Percentiles rank a stretch among this genome's conserved stretches.
phyloP scores from a whole-genome alignment of 2,888 invertebrate species.

The Andrena haemorrhoa region DNA sequence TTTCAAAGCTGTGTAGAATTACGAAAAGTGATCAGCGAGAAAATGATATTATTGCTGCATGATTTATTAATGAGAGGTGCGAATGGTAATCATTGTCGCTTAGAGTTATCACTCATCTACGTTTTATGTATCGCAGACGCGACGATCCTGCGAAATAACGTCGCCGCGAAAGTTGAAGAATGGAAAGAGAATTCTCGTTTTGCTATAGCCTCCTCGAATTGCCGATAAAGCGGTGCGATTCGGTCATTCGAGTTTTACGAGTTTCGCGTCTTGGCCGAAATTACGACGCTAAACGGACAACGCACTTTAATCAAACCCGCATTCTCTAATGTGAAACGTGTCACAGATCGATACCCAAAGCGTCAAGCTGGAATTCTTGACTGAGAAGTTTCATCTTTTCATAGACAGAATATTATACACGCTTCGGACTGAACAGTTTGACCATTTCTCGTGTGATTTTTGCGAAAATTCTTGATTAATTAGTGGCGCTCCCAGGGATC shows the following conservation, averaged over 20 bases:
- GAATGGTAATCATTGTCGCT: neutral
- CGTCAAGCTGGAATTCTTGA: neutral
- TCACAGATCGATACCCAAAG: conserved; percentile 27
- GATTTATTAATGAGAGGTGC: no score
- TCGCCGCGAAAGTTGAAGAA: conserved; percentile 1
- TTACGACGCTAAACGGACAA: conserved; percentile 48
- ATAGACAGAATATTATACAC: neutral
- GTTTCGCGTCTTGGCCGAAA: conserved; percentile 39
- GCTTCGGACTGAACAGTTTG: neutral
- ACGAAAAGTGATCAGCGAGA: no score
- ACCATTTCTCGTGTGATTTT: neutral
- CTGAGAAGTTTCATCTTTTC: neutral
- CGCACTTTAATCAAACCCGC: conserved; percentile 49
- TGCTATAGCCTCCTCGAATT: conserved; percentile 21
- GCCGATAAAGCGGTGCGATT: conserved; percentile 39
- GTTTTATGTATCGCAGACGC: neutral
- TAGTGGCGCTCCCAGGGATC: neutral
- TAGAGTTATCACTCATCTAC: neutral
- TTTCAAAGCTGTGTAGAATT: no score
- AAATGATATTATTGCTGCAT: no score
- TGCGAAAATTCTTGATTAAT: neutral
- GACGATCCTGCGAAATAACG: conserved; percentile 3
- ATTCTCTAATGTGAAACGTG: conserved; percentile 17
- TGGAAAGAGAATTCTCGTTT: conserved; percentile 17
- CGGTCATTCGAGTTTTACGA: conserved; percentile 42